A percentile compares a stretch with the other conserved stretches of the same genome.
phyloP scores from a whole-genome alignment of 2,113 vertebrate species.

The Rhea pennata region DNA sequence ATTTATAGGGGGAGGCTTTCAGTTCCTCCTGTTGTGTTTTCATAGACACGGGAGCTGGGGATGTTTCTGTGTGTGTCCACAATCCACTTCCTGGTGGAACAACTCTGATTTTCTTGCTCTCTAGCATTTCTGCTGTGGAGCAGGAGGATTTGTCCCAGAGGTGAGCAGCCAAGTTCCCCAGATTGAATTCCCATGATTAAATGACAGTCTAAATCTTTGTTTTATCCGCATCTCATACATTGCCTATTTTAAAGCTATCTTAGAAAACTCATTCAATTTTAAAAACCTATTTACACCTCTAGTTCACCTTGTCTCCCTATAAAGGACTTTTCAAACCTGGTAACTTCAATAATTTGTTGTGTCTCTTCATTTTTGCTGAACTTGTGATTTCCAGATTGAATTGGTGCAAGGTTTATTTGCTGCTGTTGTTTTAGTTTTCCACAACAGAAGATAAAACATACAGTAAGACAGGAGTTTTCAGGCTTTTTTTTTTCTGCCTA shows the following conservation, averaged over 20 bases:
- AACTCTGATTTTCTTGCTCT: not conserved
- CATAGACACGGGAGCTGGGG: not conserved
- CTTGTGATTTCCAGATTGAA: conserved; percentile 50
- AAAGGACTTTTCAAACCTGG: conserved; percentile 42
- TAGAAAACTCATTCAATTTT: conserved; percentile 46
- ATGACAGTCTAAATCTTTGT: not conserved
- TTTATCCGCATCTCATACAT: not conserved
- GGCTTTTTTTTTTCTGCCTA: not conserved
- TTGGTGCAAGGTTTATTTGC: conserved; percentile 46
- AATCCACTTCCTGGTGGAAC: not conserved
- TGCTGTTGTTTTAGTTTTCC: conserved; percentile 11
- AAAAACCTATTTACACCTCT: conserved; percentile 44
- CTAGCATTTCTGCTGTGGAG: not conserved
- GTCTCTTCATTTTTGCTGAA: conserved; percentile 56
- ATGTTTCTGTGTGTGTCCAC: not conserved
- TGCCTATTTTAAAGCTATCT: conserved; percentile 29
- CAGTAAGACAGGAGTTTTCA: not conserved
- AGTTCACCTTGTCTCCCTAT: conserved; percentile 53
- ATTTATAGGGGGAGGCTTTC: not conserved
- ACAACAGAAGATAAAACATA: conserved; percentile 14
- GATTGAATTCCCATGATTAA: not conserved
- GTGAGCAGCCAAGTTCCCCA: not conserved
- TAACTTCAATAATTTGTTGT: conserved; percentile 48
- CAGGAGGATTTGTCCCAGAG: not conserved
- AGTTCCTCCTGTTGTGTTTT: not conserved